Evolutionary conservation across 2,797 vertebrate species (phyloP).

Genomic region (Oryzias dopingdopingensis): DNA sequence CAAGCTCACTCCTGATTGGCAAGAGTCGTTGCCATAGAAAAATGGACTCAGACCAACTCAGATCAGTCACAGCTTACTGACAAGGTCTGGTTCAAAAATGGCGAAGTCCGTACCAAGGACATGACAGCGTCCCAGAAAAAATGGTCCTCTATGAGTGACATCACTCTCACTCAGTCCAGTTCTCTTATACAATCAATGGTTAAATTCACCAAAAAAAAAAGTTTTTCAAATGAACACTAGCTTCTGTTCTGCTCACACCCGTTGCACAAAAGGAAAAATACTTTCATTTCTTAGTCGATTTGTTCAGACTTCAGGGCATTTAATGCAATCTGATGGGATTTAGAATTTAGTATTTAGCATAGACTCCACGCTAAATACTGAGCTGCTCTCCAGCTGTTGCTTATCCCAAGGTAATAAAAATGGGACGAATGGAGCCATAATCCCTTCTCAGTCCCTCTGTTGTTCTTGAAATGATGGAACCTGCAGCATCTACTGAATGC

Average conservation of each 20-base stretch:
- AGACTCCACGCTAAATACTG: slow-evolving; percentile 63
- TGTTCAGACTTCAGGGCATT: slow-evolving; percentile 71
- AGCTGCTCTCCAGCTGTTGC: slow-evolving; percentile 79
- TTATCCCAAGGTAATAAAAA: slow-evolving; percentile 82
- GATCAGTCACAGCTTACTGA: no score
- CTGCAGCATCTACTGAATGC: slow-evolving; percentile 54
- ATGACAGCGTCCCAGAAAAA: no score
- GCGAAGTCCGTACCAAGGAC: no score
- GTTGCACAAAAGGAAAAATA: slow-evolving; percentile 47
- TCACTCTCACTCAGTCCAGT: no score
- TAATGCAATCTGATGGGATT: slow-evolving; percentile 74
- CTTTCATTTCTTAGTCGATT: slow-evolving; percentile 65
- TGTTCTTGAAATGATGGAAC: slow-evolving; percentile 72
- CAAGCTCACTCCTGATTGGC: no score
- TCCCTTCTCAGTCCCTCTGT: slow-evolving; percentile 73
- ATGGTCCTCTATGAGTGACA: no score
- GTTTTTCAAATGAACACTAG: slow-evolving; percentile 49
- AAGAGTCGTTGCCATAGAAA: no score
- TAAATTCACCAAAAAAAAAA: slow-evolving; percentile 8
- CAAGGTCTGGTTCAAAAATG: no score
- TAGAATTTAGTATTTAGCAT: slow-evolving; percentile 44
- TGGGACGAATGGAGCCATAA: slow-evolving; percentile 78
- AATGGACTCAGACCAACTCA: no score
- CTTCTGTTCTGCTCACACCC: slow-evolving; percentile 46
- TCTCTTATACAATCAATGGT: background rate